Base-by-base conservation (phyloP, 2,888 invertebrate genomes). In the Melipona beecheii region DNA sequence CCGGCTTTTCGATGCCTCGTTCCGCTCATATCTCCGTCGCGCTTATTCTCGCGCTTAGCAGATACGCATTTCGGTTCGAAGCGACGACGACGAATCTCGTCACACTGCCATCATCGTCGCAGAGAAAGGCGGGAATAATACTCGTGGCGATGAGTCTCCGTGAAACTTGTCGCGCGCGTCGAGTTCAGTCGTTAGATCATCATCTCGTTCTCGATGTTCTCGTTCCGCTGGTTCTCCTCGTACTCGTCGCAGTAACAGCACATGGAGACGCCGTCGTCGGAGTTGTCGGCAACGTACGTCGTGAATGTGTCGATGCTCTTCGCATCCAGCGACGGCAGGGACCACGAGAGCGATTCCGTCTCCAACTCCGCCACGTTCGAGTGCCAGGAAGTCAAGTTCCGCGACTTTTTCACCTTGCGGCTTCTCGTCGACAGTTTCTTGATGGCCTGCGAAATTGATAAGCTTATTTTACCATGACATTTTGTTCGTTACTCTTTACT, bases 171-270 rank as follows among this genome's bases (percentile, higher is more conserved):
- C 17, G 50, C 17, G 15, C n/a, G 9, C 24, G 27, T 27, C 43
- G 43, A 9, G 31, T 31, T 31, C 31, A 31, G 43, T 43, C 43
- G 91, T 92, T 93, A 93, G 84, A 91, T 89, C 79, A 93, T 92
- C 94, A 94, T 94, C 85, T 94, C 94, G 89, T 94, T 94, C 85
- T 94, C 94, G 36, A 91, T 90, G 79, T 94, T 94, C 84, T 94
- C 94, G 84, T 94, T 94, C 68, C 90, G 92, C 80, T 93, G 93
- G 68, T 94, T 94, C 81, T 94, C 94, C 78, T 93, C 93, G 87
- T 91, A 90, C 66, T 94, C 94, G 74, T 90, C 91, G 81, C 94
- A 94, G 79, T 92, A 91, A 79, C 92, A 93, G 81, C 93, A 93
- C 87, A 84, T 90, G 62, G 92, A 91, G 24, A 85, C 83, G 75